Base-by-base conservation (phyloP, 2,888 invertebrate species). In the Synergus itoensis region DNA sequence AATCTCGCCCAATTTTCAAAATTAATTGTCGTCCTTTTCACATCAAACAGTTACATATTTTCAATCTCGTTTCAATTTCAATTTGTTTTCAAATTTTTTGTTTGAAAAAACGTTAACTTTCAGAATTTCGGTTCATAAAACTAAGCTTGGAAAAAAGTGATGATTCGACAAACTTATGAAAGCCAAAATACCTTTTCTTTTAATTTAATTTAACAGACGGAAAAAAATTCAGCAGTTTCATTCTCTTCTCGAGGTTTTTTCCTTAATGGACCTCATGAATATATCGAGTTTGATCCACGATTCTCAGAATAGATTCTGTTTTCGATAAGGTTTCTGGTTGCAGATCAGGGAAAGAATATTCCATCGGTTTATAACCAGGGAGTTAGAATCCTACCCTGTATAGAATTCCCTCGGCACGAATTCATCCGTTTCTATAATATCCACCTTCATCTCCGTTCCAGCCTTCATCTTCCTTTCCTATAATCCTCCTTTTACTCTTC, bases 401-500 rank as follows among this genome's bases (percentile, higher is more conserved):
- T 80, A 82, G 82, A 80, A 84, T 83, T 84, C 82, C 43, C 79
- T 80, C 77, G 79, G 80, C 80, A 82, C 79, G 81, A 84, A 85
- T 82, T 83, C 81, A 81, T 83, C 79, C 84, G 79, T 83, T 85
- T 82, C 78, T 78, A 67, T 73, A 73, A 78, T 77, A 81, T 81
- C 81, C 78, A 80, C 81, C 81, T 82, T 79, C 78, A 48, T 77
- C 79, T 57, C 43, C 81, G 78, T 81, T 76, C 77, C 79, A 79
- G 81, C 80, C 80, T 67, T 14, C 81, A 75, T 79, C 76, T 79
- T 79, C 81, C 77, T 79, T 81, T 77, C 83, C 83, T 83, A 28
- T 28, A 82, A 83, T 83, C 81, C 82, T 77, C 80, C 83, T 81
- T 81, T 83, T 82, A 81, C 83, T 83, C 80, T 80, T 79, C 78